Base-by-base conservation (phyloP, 2,888 invertebrate genomes). In the Acronicta aceris region DNA sequence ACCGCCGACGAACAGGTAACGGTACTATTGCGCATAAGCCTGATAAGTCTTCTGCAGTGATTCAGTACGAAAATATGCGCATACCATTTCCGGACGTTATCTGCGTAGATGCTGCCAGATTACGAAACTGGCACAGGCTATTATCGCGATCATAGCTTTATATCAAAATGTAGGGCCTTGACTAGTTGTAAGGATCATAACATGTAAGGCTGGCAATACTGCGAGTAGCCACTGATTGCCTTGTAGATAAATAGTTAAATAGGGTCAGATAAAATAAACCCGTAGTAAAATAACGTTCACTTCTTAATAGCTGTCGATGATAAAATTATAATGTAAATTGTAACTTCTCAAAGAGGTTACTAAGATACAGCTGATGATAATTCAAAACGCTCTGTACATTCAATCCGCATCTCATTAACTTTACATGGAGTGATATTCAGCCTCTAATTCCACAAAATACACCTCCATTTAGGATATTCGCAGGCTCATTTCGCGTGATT, bases 41-140 rank as follows among this genome's bases (percentile, higher is more conserved):
- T 52, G 65, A 65, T 65, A 64, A 66, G 51, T 45, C 59, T 58
- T 43, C n/a, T 55, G 41, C 16, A 48, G 48, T 78, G 83, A 79
- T 57, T 79, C 81, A 80, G 46, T 45, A 54, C 9, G 15, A 58
- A 74, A 63, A 60, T 71, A 77, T 74, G 67, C 72, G 68, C n/a
- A 61, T 47, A 13, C 41, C 33, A 58, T 66, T 72, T 78, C 78
- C 81, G 78, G 69, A 53, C 53, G 54, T 74, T 78, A 82, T 78
- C 71, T 47, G 27, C 33, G 41, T 55, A 30, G 43, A 54, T 48
- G 57, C 55, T 58, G 47, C 27, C 25, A 52, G 63, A 73, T 65
- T 76, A 76, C 59, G 25, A 57, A 59, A 62, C 60, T 58, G 27
- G 58, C 43, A 42, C 47, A 69, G 50, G 46, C 51, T 59, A 70